phyloP scores from a whole-genome alignment of 2,797 vertebrate species.

The Characodon lateralis region DNA sequence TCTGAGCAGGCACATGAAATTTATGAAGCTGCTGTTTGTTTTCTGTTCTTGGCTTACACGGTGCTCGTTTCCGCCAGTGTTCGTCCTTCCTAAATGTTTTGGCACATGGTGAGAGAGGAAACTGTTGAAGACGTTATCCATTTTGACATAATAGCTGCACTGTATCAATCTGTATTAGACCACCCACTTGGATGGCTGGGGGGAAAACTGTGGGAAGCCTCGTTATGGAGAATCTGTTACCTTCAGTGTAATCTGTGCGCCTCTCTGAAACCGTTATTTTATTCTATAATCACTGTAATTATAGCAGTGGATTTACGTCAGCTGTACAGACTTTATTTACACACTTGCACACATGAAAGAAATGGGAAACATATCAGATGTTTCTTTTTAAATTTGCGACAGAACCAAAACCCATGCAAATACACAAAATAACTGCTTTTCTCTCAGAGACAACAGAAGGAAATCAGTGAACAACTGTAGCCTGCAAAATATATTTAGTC shows the following conservation, averaged over 20 bases:
- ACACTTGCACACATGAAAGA: conserved; percentile 17
- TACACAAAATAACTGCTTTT: conserved; percentile 9
- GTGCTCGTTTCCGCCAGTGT: conserved; percentile 38
- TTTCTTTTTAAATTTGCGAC: conserved; percentile 55
- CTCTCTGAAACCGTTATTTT: conserved; percentile 27
- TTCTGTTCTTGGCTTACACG: conserved; percentile 34
- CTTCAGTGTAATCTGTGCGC: conserved; percentile 29
- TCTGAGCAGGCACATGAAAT: conserved; percentile 5
- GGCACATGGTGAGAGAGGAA: conserved; percentile 38
- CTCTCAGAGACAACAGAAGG: conserved; percentile 22
- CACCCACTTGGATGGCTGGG: conserved; percentile 67
- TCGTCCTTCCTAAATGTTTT: conserved; percentile 41
- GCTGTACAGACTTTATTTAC: conserved; percentile 1
- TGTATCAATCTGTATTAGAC: conserved; percentile 59
- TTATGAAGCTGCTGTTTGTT: conserved; percentile 15
- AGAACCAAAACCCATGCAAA: conserved; percentile 28
- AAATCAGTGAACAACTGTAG: conserved; percentile 26
- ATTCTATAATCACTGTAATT: conserved; percentile 32
- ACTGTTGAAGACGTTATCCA: conserved; percentile 56
- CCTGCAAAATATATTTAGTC: neutral
- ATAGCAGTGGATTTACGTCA: conserved; percentile 12
- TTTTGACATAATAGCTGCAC: conserved; percentile 70
- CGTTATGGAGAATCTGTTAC: conserved; percentile 52
- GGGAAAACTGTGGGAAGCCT: conserved; percentile 60
- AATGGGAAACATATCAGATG: conserved; percentile 12